These are phyloP conservation scores for Falco rusticolus DNA, from an alignment of 2,797 vertebrate genomes.

Conservation along the genomic window DNA sequence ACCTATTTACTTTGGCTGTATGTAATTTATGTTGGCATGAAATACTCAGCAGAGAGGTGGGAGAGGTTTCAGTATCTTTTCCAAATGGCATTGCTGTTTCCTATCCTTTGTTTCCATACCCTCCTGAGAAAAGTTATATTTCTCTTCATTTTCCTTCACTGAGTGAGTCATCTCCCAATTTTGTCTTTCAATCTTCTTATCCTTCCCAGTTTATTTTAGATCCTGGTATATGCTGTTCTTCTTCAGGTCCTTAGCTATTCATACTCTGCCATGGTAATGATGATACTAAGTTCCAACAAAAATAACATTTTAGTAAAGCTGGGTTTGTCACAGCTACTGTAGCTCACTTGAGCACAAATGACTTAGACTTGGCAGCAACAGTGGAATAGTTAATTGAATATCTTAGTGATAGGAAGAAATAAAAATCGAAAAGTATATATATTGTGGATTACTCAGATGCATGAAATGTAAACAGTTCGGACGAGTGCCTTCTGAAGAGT, in stretches of 20 bases:
- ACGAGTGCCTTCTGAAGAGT: constrained; percentile 34
- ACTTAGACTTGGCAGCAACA: constrained; percentile 7
- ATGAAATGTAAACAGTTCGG: constrained; percentile 28
- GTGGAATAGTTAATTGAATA: constrained; percentile 20
- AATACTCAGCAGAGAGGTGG: not conserved
- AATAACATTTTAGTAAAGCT: not conserved
- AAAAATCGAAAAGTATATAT: constrained; percentile 20
- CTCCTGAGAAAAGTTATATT: not conserved
- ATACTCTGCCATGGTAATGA: not conserved
- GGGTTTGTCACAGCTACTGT: constrained; percentile 7
- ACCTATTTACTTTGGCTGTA: not conserved
- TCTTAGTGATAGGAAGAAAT: constrained; percentile 7
- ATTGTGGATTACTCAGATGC: constrained; percentile 39
- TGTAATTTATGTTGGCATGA: not conserved
- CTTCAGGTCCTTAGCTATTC: not conserved
- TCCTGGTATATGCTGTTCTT: not conserved
- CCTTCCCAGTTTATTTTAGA: not conserved
- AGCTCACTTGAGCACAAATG: not conserved
- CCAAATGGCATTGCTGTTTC: not conserved
- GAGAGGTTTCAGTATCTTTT: not conserved
- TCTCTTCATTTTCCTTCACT: not conserved
- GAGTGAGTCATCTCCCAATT: not conserved
- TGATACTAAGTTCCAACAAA: not conserved
- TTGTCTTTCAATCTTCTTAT: not conserved
- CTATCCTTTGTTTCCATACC: not conserved